Base-by-base conservation (phyloP, 2,797 vertebrate genomes). In the Acestrorhynchus altus region DNA sequence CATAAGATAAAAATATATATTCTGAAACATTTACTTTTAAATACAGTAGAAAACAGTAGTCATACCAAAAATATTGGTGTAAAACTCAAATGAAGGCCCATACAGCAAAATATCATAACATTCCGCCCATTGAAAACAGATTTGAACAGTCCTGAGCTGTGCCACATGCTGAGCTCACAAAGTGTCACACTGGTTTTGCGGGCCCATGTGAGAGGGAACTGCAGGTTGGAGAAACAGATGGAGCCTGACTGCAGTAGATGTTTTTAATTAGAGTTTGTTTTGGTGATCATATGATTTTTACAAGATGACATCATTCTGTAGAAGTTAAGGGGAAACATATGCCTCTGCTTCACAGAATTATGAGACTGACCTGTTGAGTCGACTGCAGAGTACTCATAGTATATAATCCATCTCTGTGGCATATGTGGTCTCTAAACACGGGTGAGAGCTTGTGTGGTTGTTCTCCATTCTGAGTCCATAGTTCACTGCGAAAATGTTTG, bases 291-390 rank as follows among this genome's bases (percentile, higher is more conserved):
- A 89, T 90, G 91, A 85, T 83, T 86, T 70, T 86, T 79, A 86
- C 84, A 85, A 89, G 84, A 82, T 93, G 92, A 93, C 88, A 88
- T 93, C 90, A 92, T 89, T 83, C 76, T 67, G 46, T 47, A 74
- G 60, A 39, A 76, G 84, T 79, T 90, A 91, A 92, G 80, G 79
- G 86, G 86, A 92, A 93, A 90, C 91, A 91, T 82, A 90, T 91
- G 90, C 85, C 80, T 74, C 69, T 22, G 20, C 52, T 75, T 70
- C 47, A 47, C 39, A 59, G 44, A 57, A 70, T 72, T 60, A 80
- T 35, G 4, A 39, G 56, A 67, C 71, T 44, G 71, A 67, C 61
- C 74, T 8, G 22, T 42, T 75, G 61, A 66, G 44, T 61, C 26
- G 18, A 61, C 60, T 74, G 52, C 69, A 56, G 11, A 10, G 26